A percentile compares a stretch with the other conserved stretches of the same genome.
phyloP scores from a whole-genome alignment of 2,797 vertebrate genomes.

The Rhabdophis nuchalis region DNA sequence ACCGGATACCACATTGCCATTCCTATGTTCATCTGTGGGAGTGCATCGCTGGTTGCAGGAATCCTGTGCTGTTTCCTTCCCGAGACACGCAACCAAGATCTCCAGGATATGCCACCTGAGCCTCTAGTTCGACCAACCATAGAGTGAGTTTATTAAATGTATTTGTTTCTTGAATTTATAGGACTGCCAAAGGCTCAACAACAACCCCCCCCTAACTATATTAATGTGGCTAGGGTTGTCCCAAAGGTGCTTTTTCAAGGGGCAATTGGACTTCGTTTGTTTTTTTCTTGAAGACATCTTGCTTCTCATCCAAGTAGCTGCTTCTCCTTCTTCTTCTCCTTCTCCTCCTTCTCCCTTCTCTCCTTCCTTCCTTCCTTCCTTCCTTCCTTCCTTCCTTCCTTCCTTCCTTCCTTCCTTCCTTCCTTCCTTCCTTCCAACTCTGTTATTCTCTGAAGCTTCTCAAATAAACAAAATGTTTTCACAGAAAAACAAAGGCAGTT shows the following conservation, averaged over 20 bases:
- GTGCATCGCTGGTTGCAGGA: slow-evolving; percentile 64
- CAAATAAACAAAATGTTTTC: neutral
- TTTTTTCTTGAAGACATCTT: neutral
- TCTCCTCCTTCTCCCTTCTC: neutral
- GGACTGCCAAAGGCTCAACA: neutral
- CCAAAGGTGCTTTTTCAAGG: neutral
- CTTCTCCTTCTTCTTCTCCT: neutral
- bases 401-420: too few species aligned
- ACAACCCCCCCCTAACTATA: too few species aligned
- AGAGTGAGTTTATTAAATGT: slow-evolving; percentile 35
- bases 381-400: too few species aligned
- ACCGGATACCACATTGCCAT: slow-evolving; percentile 67
- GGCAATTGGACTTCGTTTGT: neutral
- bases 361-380: neutral
- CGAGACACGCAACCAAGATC: slow-evolving; percentile 74
- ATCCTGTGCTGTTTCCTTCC: slow-evolving; percentile 78
- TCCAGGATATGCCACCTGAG: slow-evolving; percentile 68
- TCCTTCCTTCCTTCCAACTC: too few species aligned
- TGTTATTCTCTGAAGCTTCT: neutral
- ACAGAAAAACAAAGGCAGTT: neutral
- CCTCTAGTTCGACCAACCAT: neutral
- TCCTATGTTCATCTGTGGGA: slow-evolving; percentile 80
- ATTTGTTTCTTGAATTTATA: neutral
- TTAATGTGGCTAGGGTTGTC: neutral
- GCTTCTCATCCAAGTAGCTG: neutral